Percentiles rank a stretch among this genome's conserved stretches.
These are phyloP conservation scores for Heliconius hermathena DNA, from an alignment of 1,140 invertebrate species.

Conservation along the genomic window DNA sequence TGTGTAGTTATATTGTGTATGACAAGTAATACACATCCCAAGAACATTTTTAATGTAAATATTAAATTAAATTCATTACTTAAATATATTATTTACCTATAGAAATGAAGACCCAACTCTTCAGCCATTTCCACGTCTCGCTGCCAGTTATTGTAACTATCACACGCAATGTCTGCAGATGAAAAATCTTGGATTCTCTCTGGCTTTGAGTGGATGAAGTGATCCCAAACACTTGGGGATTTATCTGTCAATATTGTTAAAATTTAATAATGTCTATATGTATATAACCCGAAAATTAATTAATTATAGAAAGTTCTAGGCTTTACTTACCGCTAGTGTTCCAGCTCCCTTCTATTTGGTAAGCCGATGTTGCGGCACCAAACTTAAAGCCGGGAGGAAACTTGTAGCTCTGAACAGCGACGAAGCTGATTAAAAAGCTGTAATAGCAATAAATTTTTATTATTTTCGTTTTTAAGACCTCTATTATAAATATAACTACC, in stretches of 20 bases:
- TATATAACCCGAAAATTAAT: too few relatives aligned
- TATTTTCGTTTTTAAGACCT: too few relatives aligned
- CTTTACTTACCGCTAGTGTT: not conserved
- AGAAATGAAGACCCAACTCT: not conserved
- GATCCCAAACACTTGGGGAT: too few relatives aligned
- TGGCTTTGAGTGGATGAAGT: too few relatives aligned
- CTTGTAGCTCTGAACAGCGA: not conserved
- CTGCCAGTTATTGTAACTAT: not conserved
- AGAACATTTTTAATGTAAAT: too few relatives aligned
- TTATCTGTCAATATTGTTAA: too few relatives aligned
- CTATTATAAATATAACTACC: too few relatives aligned
- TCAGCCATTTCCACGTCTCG: not conserved
- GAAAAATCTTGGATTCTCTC: not conserved
- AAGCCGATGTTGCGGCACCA: slow-evolving; percentile 1
- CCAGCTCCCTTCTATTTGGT: not conserved
- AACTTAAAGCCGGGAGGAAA: not conserved
- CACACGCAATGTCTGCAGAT: not conserved
- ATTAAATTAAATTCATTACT: not conserved
- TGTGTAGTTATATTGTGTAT: not conserved
- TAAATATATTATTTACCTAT: not conserved
- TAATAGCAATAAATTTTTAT: not conserved
- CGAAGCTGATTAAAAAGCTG: not conserved
- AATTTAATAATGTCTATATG: too few relatives aligned
- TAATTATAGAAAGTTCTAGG: not conserved
- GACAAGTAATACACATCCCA: not conserved